Percentiles rank a stretch among this genome's conserved stretches.
These are phyloP conservation scores for Telmatochromis sp. DNA, from an alignment of 2,113 vertebrate genomes.

Conservation along the genomic window DNA sequence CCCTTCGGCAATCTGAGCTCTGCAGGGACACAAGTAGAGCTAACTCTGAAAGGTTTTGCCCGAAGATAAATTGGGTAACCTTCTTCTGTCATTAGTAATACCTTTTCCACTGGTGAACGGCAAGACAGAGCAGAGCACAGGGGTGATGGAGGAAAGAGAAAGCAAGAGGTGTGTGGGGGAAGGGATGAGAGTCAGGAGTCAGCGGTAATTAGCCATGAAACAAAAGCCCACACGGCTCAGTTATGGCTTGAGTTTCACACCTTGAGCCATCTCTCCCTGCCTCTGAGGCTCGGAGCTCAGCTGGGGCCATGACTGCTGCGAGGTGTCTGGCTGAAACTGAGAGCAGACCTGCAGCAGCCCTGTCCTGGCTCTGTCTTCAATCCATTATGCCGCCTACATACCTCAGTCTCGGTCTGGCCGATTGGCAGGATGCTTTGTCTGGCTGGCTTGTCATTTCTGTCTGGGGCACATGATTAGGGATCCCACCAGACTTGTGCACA, in stretches of 20 bases:
- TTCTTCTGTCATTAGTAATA: conserved; percentile 77
- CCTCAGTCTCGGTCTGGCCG: not conserved
- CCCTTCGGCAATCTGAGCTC: conserved; percentile 24
- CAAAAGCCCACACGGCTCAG: conserved; percentile 67
- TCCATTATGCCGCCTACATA: conserved; percentile 34
- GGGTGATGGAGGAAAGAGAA: conserved; percentile 57
- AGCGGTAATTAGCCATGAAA: conserved; percentile 76
- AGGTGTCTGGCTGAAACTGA: conserved; percentile 25
- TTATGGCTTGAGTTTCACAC: conserved; percentile 49
- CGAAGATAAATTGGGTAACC: conserved; percentile 78
- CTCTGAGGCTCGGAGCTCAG: conserved; percentile 5
- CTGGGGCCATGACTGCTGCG: not conserved
- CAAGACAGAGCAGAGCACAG: conserved; percentile 46
- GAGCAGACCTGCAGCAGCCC: not conserved
- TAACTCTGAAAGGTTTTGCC: conserved; percentile 64
- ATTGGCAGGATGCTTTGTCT: conserved; percentile 32
- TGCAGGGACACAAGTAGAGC: conserved; percentile 27
- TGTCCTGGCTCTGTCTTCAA: not conserved
- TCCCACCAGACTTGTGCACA: not conserved
- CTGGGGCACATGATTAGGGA: not conserved
- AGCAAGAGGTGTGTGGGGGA: not conserved
- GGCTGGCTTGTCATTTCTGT: conserved; percentile 31
- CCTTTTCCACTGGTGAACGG: conserved; percentile 69
- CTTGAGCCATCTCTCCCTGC: conserved; percentile 16
- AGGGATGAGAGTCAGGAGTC: conserved; percentile 46